Evolutionary conservation across 2,888 invertebrate genomes (phyloP).

Genomic region (Odontothrips loti): DNA sequence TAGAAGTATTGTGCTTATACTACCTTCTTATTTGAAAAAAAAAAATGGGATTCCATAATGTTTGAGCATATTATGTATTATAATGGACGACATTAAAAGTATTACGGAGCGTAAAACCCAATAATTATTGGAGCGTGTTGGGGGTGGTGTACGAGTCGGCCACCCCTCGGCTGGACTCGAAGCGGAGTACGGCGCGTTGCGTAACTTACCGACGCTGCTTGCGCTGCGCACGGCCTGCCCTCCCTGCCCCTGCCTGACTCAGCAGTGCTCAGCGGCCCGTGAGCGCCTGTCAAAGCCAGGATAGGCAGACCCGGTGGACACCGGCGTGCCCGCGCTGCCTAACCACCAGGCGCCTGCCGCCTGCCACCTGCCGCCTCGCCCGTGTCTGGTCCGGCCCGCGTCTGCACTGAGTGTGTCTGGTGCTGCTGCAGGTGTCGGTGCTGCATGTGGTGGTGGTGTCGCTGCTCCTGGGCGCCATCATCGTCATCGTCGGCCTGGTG

Average conservation of each 20-base stretch:
- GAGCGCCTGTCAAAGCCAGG: not conserved
- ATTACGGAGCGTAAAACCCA: no score
- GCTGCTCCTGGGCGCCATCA: conserved; percentile 66
- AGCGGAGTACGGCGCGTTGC: no score
- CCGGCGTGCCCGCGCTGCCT: not conserved
- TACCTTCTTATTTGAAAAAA: no score
- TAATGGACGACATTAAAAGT: no score
- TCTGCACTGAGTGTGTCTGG: not conserved
- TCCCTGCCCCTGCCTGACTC: not conserved
- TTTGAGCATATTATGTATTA: no score
- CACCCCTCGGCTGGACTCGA: no score
- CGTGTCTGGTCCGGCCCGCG: not conserved
- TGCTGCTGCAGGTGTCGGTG: conserved; percentile 58
- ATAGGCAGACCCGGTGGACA: not conserved
- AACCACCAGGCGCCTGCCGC: not conserved
- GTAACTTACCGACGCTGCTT: not conserved
- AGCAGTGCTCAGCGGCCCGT: not conserved
- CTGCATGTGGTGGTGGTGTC: conserved; percentile 71
- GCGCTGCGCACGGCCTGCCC: not conserved
- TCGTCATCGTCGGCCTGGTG: conserved; percentile 69
- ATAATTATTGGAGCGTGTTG: no score
- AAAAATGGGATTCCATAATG: no score
- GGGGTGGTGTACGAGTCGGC: no score
- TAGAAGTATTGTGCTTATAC: no score
- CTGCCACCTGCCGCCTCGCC: no score